A percentile compares a stretch with the other conserved stretches of the same genome.
These are phyloP conservation scores for Morus bassanus DNA, from an alignment of 2,797 vertebrate genomes.

Conservation along the genomic window DNA sequence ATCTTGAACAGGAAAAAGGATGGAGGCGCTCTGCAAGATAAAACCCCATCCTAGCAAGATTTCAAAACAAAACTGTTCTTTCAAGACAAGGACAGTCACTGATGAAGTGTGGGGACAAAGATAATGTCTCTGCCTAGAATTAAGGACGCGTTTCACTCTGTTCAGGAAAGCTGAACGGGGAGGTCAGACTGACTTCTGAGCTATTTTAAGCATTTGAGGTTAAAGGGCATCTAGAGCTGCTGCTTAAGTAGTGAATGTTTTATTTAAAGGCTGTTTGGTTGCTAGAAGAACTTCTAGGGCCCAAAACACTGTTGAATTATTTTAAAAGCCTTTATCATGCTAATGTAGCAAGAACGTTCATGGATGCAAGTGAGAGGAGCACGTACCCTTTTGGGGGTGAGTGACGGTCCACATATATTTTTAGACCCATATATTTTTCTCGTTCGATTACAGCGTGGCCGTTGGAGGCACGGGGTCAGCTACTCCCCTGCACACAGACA, in stretches of 20 bases:
- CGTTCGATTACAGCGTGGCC: rapidly evolving
- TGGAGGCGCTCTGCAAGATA: background rate
- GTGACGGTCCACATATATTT: rapidly evolving
- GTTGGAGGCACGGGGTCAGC: background rate
- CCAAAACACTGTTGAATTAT: background rate
- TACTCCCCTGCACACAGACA: background rate
- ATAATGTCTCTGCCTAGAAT: background rate
- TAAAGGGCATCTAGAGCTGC: background rate
- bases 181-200: background rate
- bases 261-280: background rate
- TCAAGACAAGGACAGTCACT: background rate
- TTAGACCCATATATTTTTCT: rapidly evolving
- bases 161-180: background rate
- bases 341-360: rapidly evolving
- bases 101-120: background rate
- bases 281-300: background rate
- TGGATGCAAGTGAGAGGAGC: rapidly evolving
- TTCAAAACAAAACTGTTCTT: background rate
- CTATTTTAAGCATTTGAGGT: background rate
- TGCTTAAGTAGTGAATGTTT: background rate
- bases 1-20: background rate
- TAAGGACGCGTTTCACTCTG: background rate
- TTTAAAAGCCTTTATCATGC: background rate
- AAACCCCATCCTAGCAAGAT: background rate
- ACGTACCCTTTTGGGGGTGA: rapidly evolving